Percentiles rank a stretch among this genome's conserved stretches.
Conservation (phyloP, 2,113 vertebrate genomes). For the Corythoichthys intestinalis region DNA sequence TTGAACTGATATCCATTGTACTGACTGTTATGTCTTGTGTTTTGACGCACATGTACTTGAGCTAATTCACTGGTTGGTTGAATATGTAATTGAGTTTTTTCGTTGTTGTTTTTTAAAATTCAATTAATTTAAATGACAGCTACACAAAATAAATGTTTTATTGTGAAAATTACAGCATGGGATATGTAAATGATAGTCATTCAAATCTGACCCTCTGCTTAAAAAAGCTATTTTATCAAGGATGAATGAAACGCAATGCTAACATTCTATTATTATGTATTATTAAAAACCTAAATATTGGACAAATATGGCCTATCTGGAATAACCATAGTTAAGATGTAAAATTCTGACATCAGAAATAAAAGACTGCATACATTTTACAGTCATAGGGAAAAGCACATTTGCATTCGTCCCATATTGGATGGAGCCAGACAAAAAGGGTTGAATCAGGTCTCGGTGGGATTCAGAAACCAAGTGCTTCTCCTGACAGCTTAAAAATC, state of each 20-base stretch:
- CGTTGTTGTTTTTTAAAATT: neutral
- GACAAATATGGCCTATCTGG: neutral
- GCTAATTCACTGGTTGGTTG: neutral
- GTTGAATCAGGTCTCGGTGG: conserved; percentile 36
- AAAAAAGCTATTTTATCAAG: neutral
- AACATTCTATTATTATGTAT: neutral
- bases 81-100: neutral
- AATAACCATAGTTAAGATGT: neutral
- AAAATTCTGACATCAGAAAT: neutral
- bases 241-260: neutral
- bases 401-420: conserved; percentile 20
- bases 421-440: conserved; percentile 29
- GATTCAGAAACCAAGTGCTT: conserved; percentile 19
- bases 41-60: neutral
- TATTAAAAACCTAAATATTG: neutral
- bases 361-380: neutral
- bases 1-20: neutral
- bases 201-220: too few species aligned
- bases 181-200: conserved; percentile 6
- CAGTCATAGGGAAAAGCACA: conserved; percentile 10
- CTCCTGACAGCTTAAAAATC: conserved; percentile 14
- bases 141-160: conserved; percentile 19
- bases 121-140: neutral
- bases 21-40: neutral
- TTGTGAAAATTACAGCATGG: conserved; percentile 1